phyloP scores from a whole-genome alignment of 2,888 invertebrate species.

The Parelbella ahira region DNA sequence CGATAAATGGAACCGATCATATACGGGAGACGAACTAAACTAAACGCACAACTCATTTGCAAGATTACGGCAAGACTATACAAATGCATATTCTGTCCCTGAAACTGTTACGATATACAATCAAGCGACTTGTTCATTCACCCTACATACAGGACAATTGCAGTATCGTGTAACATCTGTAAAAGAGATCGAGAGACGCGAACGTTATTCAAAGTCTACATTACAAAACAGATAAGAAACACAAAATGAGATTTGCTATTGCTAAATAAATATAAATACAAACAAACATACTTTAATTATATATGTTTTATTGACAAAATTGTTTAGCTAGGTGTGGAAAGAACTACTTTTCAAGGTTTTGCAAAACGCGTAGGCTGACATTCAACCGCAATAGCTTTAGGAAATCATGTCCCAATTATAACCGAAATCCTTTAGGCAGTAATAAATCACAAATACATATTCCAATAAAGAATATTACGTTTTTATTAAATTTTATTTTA shows the following conservation, averaged over 20 bases:
- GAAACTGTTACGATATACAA: too few species aligned
- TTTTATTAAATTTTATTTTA: too few species aligned
- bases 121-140: too few species aligned
- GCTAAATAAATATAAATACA: too few species aligned
- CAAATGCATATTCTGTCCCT: too few species aligned
- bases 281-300: not conserved
- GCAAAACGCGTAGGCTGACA: slow-evolving; percentile 11
- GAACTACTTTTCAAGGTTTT: slow-evolving; percentile 13
- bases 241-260: not conserved
- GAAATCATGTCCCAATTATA: not conserved
- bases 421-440: not conserved
- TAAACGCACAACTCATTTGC: too few species aligned
- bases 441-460: slow-evolving; percentile 1
- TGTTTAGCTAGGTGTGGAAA: slow-evolving; percentile 6
- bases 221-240: not conserved
- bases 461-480: not conserved
- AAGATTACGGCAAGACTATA: too few species aligned
- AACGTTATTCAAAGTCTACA: not conserved
- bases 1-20: too few species aligned
- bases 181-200: not conserved
- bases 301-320: too few species aligned
- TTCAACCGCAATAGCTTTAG: slow-evolving; percentile 6
- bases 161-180: slow-evolving; percentile 1
- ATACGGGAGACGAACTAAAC: too few species aligned
- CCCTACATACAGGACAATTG: too few species aligned